These are phyloP conservation scores for Chiropotes sagulatus DNA, from an alignment of 2,797 vertebrate species.

Conservation along the genomic window DNA sequence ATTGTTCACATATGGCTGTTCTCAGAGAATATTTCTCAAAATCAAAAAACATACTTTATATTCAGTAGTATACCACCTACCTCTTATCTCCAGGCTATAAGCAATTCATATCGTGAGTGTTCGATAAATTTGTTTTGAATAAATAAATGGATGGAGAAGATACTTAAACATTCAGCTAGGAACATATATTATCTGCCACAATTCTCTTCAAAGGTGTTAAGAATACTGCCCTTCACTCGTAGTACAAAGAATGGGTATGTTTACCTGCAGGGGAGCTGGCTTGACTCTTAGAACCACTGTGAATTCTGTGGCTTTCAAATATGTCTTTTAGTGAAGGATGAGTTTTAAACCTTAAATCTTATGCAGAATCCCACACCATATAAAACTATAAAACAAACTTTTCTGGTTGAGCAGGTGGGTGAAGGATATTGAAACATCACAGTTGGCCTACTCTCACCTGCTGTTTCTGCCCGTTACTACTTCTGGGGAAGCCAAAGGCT, in stretches of 20 bases:
- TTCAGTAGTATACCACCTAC: not conserved
- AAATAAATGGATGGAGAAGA: not conserved
- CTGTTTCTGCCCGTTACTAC: not conserved
- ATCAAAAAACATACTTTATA: not conserved
- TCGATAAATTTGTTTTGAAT: not conserved
- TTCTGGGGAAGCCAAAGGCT: not conserved
- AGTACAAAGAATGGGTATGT: not conserved
- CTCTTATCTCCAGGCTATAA: not conserved
- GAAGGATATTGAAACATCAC: not conserved
- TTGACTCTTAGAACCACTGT: not conserved
- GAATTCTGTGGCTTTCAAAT: not conserved
- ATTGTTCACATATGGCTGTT: not conserved
- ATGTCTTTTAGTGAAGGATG: not conserved
- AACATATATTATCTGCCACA: not conserved
- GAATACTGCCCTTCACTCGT: not conserved
- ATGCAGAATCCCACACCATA: not conserved
- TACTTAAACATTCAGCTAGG: not conserved
- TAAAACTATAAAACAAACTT: not conserved
- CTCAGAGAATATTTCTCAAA: not conserved
- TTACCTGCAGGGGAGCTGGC: not conserved
- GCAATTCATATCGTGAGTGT: not conserved
- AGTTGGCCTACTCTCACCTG: not conserved
- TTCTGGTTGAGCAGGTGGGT: not conserved
- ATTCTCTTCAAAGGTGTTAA: not conserved
- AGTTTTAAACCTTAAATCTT: not conserved